phyloP scores from a whole-genome alignment of 2,113 vertebrate genomes.

The Lethenteron reissneri region DNA sequence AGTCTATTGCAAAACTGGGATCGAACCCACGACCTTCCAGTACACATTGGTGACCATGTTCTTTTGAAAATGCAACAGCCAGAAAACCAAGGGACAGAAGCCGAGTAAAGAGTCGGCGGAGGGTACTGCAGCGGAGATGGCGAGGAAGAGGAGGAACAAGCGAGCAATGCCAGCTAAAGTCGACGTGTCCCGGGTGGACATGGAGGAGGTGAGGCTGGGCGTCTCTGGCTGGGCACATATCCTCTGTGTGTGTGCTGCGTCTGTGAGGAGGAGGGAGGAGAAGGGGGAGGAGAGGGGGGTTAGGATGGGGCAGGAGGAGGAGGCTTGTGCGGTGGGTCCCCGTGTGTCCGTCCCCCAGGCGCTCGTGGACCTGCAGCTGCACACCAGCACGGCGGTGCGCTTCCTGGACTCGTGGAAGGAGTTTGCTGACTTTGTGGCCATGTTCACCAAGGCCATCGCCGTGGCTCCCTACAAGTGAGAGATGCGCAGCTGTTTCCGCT shows the following conservation, averaged over 20 bases:
- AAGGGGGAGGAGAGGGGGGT: too few relatives aligned
- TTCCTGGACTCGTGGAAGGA: slow-evolving; percentile 41
- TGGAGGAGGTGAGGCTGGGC: slow-evolving; percentile 40
- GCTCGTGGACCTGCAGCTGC: slow-evolving; percentile 48
- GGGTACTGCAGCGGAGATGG: slow-evolving; percentile 17
- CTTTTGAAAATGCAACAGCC: too few relatives aligned
- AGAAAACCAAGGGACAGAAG: too few relatives aligned
- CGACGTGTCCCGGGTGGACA: slow-evolving; percentile 27
- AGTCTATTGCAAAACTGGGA: too few relatives aligned
- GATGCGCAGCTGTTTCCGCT: too few relatives aligned
- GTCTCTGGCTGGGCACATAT: too few relatives aligned
- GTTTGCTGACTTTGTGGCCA: slow-evolving; percentile 36
- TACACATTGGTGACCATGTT: too few relatives aligned
- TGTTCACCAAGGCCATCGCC: slow-evolving; percentile 60
- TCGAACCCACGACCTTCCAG: too few relatives aligned
- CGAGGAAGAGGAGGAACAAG: slow-evolving; percentile 13
- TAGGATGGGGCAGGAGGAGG: neutral
- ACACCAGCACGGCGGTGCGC: slow-evolving; percentile 28
- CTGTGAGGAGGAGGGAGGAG: too few relatives aligned
- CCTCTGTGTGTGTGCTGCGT: too few relatives aligned
- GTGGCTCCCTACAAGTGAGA: slow-evolving; percentile 70
- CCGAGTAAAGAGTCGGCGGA: slow-evolving; percentile 13
- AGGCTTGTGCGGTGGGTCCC: neutral
- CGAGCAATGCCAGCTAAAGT: slow-evolving; percentile 4
- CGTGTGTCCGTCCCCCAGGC: slow-evolving; percentile 25